Evolutionary conservation across 2,797 vertebrate species (phyloP), one percentile per base, ranked within the genome.

Genomic region (Cirrhinus mrigala): DNA sequence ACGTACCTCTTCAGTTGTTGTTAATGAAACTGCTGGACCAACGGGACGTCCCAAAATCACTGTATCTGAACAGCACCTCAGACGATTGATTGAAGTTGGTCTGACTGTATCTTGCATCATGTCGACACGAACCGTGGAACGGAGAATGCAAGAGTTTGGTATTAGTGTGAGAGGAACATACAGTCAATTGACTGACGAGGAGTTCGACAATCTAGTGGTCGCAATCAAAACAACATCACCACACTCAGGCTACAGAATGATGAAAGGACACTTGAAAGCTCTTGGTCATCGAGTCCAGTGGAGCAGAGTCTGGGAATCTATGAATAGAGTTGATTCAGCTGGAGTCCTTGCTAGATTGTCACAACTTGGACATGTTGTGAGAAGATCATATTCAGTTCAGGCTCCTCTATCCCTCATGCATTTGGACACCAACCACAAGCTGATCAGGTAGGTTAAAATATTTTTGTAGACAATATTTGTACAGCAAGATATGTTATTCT

Each of bases 341-440:
- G 33, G 54, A 44, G 33, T 76, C 15, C 27, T 76, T 76, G 82
- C 58, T 76, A 76, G 58, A 76, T 33, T 66, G 29, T 83, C 20
- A 75, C 70, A 83, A 50, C 40, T 83, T 83, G 56, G 70, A 76
- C 71, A 76, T 50, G 27, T 76, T 40, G 46, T 77, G 20, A 76
- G 82, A 52, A 52, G 58, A 76, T 54, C 46, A 20, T 76, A 77
- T 83, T 68, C 46, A 44, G 73, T 54, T 20, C 22, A 66, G 27
- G 60, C 73, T 2, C 56, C 70, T 66, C 73, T 68, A 15, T 66
- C 60, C 22, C 46, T 76, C 0, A 1, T 64, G 46, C 82, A 83
- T 68, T 27, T 76, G 46, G 60, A 83, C 60, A 84, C 60, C 60
- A 84, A 75, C 82, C 82, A 84, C 22, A 83, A 77, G 82, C 60